Percentiles rank a stretch among this genome's conserved stretches.
These are phyloP conservation scores for Ophion slaviceki DNA, from an alignment of 2,888 invertebrate genomes.

Conservation along the genomic window DNA sequence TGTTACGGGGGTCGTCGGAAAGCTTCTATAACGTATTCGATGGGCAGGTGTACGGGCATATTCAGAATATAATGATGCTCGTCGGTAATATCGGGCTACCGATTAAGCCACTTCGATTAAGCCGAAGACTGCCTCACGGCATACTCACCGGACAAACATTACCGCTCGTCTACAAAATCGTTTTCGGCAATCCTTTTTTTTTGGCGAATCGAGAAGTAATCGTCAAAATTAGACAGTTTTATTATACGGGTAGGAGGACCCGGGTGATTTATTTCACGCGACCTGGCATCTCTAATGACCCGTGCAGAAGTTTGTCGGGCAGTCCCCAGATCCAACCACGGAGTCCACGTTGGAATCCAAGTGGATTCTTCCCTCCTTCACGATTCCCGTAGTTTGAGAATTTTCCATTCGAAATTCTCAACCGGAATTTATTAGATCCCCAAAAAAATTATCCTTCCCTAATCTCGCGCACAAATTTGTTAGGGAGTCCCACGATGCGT, in stretches of 20 bases:
- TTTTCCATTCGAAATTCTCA: too few relatives aligned
- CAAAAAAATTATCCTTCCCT: too few relatives aligned
- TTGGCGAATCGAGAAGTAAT: neutral
- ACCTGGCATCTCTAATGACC: too few relatives aligned
- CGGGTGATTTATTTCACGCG: neutral
- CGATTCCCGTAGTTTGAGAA: too few relatives aligned
- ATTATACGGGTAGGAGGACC: neutral
- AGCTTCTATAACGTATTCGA: conserved; percentile 55
- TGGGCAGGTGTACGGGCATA: conserved; percentile 58
- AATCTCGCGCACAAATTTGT: too few relatives aligned
- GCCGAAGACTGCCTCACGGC: conserved; percentile 33
- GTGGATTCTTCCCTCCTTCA: too few relatives aligned
- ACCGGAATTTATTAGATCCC: too few relatives aligned
- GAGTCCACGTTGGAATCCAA: too few relatives aligned
- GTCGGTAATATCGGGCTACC: conserved; percentile 59
- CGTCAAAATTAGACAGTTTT: neutral
- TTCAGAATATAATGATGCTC: conserved; percentile 56
- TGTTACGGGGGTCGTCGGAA: conserved; percentile 29
- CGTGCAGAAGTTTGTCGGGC: too few relatives aligned
- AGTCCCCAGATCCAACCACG: too few relatives aligned
- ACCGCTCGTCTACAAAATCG: neutral
- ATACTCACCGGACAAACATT: neutral
- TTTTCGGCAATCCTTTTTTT: neutral
- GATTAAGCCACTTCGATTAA: conserved; percentile 50
- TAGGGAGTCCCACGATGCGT: too few relatives aligned